phyloP scores from a whole-genome alignment of 2,113 vertebrate genomes.

The Leucoraja erinaceus region DNA sequence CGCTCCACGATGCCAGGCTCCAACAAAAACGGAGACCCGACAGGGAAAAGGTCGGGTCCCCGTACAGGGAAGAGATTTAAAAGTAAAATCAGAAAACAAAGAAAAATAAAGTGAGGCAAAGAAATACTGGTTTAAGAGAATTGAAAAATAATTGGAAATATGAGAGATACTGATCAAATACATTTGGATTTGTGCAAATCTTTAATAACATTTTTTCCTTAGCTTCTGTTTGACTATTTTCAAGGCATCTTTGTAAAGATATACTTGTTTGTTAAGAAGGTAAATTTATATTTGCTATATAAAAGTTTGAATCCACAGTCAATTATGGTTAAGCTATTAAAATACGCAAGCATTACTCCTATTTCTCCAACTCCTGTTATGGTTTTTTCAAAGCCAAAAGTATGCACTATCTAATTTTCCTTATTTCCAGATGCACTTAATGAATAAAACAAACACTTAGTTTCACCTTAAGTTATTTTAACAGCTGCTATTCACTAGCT shows the following conservation, averaged over 20 bases:
- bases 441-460: neutral
- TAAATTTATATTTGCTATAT: neutral
- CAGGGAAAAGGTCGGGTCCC: no score
- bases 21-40: no score
- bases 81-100: neutral
- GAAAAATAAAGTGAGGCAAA: neutral
- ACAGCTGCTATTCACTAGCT: neutral
- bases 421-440: neutral
- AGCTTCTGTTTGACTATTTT: no score
- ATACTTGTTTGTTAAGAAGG: constrained; percentile 1
- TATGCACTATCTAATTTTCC: neutral
- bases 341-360: neutral
- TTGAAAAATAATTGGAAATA: neutral
- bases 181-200: neutral
- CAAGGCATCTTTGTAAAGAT: neutral
- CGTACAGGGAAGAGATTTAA: no score
- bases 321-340: neutral
- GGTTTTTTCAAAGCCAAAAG: neutral
- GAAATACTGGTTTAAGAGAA: neutral
- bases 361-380: neutral
- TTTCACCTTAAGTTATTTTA: neutral
- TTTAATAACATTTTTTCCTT: neutral
- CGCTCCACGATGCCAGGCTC: no score
- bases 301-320: neutral
- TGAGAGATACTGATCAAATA: neutral